Evolutionary conservation across 1,140 invertebrate genomes (phyloP).

Genomic region (Globodera ellingtonae): DNA sequence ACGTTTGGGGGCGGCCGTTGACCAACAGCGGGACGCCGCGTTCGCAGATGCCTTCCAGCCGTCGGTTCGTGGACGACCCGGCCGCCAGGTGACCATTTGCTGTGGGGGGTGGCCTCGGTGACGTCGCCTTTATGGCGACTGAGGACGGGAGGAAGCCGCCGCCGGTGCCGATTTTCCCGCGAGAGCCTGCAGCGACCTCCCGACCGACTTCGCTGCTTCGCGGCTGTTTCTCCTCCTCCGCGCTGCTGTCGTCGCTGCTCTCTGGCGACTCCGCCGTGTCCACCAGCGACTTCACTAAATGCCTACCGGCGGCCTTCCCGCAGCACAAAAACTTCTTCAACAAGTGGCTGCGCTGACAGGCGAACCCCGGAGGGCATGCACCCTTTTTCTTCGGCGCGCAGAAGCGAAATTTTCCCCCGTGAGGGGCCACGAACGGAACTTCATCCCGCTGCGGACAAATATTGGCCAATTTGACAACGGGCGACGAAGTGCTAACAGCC

Average conservation of each 20-base stretch:
- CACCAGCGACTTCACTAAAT: neutral
- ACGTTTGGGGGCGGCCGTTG: constrained; percentile 59
- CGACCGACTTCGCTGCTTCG: neutral
- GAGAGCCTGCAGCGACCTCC: neutral
- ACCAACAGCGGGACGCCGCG: constrained; percentile 56
- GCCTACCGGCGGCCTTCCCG: constrained; percentile 32
- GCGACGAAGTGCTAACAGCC: neutral
- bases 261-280: neutral
- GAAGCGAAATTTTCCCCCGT: constrained; percentile 57
- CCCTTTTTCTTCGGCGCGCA: constrained; percentile 47
- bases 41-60: constrained; percentile 51
- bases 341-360: constrained; percentile 56
- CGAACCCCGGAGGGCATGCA: constrained; percentile 50
- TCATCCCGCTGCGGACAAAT: constrained; percentile 55
- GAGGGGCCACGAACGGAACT: constrained; percentile 55
- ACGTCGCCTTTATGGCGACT: neutral
- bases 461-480: constrained; percentile 12
- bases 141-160: neutral
- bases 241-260: neutral
- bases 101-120: neutral
- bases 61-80: neutral
- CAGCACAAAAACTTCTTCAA: constrained; percentile 59
- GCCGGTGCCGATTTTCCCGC: neutral
- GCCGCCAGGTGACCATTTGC: neutral
- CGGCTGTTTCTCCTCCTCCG: neutral